Conservation (phyloP, 2,888 invertebrate species). For the Nymphalis urticae region DNA sequence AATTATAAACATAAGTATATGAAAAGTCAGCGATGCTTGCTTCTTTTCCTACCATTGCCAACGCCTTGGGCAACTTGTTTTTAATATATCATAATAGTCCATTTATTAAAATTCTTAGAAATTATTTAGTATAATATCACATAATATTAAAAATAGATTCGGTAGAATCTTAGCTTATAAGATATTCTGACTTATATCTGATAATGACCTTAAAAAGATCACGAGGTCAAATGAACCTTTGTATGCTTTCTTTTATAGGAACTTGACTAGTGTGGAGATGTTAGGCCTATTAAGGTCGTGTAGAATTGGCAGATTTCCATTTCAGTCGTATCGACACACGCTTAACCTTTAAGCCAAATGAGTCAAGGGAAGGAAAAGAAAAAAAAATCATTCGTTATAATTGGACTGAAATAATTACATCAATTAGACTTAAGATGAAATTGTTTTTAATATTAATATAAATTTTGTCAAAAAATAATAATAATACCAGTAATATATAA, state of each 20-base stretch:
- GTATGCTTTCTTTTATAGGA: neutral
- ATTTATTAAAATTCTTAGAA: too few species aligned
- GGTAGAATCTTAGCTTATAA: too few species aligned
- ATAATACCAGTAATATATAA: too few species aligned
- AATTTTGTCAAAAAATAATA: neutral
- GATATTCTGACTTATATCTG: neutral
- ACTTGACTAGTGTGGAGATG: constrained; percentile 11
- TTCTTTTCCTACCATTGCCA: too few species aligned
- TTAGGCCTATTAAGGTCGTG: constrained; percentile 15
- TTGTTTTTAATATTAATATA: neutral
- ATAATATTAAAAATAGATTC: too few species aligned
- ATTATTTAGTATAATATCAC: too few species aligned
- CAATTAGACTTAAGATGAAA: neutral
- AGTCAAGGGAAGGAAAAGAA: constrained; percentile 4
- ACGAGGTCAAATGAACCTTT: neutral
- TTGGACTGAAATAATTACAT: neutral
- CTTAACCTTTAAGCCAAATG: constrained; percentile 9
- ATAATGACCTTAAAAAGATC: neutral
- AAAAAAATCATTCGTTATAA: neutral
- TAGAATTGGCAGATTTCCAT: constrained; percentile 27
- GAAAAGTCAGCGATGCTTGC: too few species aligned
- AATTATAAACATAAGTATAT: too few species aligned
- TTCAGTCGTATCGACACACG: constrained; percentile 7
- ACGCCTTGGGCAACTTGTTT: too few species aligned
- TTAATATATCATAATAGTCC: too few species aligned